These are phyloP conservation scores for Geococcyx californianus DNA, from an alignment of 2,113 vertebrate genomes.

Conservation along the genomic window DNA sequence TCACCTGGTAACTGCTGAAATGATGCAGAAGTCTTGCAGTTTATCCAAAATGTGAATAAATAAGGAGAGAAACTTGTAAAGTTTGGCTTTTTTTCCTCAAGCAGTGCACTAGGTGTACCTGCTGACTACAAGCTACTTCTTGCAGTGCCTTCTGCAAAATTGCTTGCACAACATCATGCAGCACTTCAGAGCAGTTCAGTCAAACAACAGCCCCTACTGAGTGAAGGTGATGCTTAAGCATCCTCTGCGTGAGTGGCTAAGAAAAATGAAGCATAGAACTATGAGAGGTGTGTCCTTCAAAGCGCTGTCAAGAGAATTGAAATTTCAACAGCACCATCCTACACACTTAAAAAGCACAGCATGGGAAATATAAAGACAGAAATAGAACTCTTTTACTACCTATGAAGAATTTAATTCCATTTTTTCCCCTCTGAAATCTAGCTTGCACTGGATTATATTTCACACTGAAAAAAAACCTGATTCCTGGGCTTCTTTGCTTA, in stretches of 20 bases:
- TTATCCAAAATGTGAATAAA: background rate
- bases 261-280: background rate
- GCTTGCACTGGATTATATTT: background rate
- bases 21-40: background rate
- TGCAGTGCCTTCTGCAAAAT: background rate
- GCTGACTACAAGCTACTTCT: background rate
- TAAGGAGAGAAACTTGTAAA: background rate
- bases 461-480: background rate
- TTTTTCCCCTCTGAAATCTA: background rate
- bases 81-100: background rate
- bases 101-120: fast-evolving
- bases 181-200: background rate
- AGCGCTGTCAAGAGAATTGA: background rate
- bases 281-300: background rate
- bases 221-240: background rate
- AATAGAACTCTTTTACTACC: background rate
- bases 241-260: background rate
- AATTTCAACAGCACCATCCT: background rate
- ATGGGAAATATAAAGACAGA: background rate
- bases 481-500: background rate
- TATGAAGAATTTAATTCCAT: background rate
- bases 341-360: background rate
- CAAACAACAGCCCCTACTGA: background rate
- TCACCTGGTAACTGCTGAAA: background rate
- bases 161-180: background rate